Conservation (phyloP, 2,888 invertebrate genomes). For the Byasa hedistus region DNA sequence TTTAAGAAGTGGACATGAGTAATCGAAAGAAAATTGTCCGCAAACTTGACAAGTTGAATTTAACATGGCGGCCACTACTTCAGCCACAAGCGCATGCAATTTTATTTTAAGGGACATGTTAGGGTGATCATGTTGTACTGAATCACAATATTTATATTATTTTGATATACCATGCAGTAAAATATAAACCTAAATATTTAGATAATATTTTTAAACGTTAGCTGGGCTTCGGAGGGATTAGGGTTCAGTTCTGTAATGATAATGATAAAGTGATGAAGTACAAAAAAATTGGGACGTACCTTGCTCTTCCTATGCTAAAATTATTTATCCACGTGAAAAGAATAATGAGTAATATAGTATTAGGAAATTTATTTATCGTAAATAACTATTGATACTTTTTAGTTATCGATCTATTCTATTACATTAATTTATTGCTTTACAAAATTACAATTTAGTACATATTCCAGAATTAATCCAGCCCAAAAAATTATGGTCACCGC, state of each 20-base stretch:
- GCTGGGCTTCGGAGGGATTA: no score
- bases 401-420: background rate
- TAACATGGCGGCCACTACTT: slow-evolving; percentile 35
- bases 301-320: no score
- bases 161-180: no score
- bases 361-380: no score
- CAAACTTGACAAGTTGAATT: slow-evolving; percentile 23
- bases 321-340: no score
- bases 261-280: no score
- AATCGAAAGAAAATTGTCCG: slow-evolving; percentile 12
- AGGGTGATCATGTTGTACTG: background rate
- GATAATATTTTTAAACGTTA: no score
- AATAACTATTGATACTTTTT: no score
- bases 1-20: slow-evolving; percentile 14
- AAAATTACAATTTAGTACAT: background rate
- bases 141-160: background rate
- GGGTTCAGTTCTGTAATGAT: no score
- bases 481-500: slow-evolving; percentile 28
- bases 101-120: slow-evolving; percentile 25
- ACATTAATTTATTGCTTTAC: background rate
- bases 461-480: background rate
- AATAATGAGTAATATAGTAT: no score
- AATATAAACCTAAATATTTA: no score
- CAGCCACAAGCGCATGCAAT: slow-evolving; percentile 38
- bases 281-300: no score